phyloP scores from a whole-genome alignment of 2,113 vertebrate species.

The Mustela lutreola region DNA sequence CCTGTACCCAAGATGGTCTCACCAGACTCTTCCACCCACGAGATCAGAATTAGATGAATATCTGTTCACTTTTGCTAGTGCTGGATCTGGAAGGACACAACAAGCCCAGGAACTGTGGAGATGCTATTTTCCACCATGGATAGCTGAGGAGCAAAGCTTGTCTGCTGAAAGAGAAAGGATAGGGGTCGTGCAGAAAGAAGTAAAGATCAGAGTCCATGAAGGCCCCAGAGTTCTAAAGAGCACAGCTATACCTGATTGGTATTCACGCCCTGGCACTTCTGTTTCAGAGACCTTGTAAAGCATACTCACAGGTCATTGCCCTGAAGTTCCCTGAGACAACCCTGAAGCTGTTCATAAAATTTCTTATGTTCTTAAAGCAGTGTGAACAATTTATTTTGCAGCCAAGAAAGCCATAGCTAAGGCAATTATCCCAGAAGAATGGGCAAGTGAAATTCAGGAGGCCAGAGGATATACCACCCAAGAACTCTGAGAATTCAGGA shows the following conservation, averaged over 20 bases:
- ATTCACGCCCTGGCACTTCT: neutral
- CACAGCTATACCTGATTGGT: neutral
- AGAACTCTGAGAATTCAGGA: neutral
- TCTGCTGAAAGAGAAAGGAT: neutral
- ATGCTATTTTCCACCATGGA: neutral
- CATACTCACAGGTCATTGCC: neutral
- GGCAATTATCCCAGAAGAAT: neutral
- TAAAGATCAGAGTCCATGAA: neutral
- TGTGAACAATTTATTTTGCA: conserved; percentile 5
- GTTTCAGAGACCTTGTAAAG: neutral
- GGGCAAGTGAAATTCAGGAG: neutral
- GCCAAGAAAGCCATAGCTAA: neutral
- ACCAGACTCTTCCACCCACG: neutral
- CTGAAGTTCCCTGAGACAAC: neutral
- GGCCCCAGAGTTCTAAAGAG: neutral
- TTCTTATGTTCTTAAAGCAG: neutral
- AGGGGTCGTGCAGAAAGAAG: neutral
- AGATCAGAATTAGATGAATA: neutral
- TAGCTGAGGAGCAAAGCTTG: neutral
- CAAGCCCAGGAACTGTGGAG: neutral
- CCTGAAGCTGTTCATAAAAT: neutral
- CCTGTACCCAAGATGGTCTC: neutral
- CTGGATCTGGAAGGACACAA: neutral
- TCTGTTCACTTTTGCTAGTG: neutral
- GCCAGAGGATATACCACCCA: neutral